Conservation (phyloP, 2,888 invertebrate species). For the Erebia aethiops region DNA sequence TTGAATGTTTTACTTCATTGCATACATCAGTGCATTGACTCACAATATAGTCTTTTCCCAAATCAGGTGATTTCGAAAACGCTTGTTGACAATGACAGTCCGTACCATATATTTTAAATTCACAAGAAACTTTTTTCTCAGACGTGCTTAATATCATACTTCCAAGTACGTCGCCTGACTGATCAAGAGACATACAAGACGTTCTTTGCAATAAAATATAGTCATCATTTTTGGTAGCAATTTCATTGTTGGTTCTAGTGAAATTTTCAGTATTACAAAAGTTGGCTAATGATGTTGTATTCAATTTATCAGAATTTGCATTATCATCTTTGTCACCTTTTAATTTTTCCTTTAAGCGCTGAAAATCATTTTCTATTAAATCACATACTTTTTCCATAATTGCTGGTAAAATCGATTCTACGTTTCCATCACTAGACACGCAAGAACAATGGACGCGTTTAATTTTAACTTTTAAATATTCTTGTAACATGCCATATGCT, state of each 20-base stretch:
- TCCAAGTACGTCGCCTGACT: conserved; percentile 53
- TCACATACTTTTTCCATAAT: conserved; percentile 62
- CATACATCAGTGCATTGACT: conserved; percentile 41
- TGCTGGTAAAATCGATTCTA: conserved; percentile 52
- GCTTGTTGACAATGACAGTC: conserved; percentile 43
- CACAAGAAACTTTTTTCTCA: conserved; percentile 40
- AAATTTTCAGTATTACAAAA: neutral
- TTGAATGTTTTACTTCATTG: conserved; percentile 2
- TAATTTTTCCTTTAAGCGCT: conserved; percentile 54
- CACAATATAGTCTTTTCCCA: conserved; percentile 24
- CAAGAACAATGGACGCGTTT: conserved; percentile 65
- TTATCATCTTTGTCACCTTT: conserved; percentile 23
- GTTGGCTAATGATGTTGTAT: neutral
- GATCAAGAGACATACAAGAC: conserved; percentile 36
- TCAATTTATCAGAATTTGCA: neutral
- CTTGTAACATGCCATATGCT: conserved; percentile 68
- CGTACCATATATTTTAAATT: conserved; percentile 42
- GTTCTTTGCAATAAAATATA: conserved; percentile 34
- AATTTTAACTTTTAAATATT: conserved; percentile 74
- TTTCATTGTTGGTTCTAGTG: neutral
- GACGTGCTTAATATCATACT: conserved; percentile 42
- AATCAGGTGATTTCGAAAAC: conserved; percentile 21
- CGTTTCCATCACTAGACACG: conserved; percentile 46
- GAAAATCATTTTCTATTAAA: conserved; percentile 71
- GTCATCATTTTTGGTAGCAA: neutral